A percentile compares a stretch with the other conserved stretches of the same genome.
phyloP scores from a whole-genome alignment of 2,113 vertebrate species.

The Acanthisitta chloris region DNA sequence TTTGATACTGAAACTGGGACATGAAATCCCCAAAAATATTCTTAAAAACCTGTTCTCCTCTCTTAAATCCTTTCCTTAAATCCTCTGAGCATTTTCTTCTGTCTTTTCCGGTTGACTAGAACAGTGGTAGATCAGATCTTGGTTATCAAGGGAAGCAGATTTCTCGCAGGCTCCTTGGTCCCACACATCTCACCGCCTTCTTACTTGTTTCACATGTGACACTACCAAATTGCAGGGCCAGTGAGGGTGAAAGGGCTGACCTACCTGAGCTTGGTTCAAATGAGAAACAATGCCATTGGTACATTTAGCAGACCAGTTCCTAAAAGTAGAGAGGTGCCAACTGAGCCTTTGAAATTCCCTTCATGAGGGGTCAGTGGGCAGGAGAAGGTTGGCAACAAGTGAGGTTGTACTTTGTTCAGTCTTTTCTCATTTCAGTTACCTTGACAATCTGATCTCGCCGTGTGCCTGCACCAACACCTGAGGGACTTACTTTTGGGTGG shows the following conservation, averaged over 20 bases:
- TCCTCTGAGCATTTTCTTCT: neutral
- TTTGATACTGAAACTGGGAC: neutral
- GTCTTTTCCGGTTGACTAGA: neutral
- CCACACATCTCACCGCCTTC: neutral
- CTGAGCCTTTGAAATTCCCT: neutral
- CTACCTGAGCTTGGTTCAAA: neutral
- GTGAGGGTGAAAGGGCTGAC: neutral
- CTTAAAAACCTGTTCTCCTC: neutral
- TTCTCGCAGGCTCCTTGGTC: neutral
- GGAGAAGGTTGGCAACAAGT: neutral
- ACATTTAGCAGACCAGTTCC: neutral
- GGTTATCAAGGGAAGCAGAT: neutral
- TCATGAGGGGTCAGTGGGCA: neutral
- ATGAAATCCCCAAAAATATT: neutral
- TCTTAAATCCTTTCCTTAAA: too few species aligned
- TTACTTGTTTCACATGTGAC: rapidly evolving
- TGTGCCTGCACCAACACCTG: rapidly evolving
- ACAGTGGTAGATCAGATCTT: neutral
- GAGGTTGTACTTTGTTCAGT: neutral
- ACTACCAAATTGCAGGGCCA: neutral
- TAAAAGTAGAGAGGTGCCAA: neutral
- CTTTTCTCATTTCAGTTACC: neutral
- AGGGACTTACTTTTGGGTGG: neutral
- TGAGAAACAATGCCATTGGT: neutral
- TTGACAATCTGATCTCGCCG: neutral